Evolutionary conservation across 2,113 vertebrate genomes (phyloP).

Genomic region (Morone chrysops): DNA sequence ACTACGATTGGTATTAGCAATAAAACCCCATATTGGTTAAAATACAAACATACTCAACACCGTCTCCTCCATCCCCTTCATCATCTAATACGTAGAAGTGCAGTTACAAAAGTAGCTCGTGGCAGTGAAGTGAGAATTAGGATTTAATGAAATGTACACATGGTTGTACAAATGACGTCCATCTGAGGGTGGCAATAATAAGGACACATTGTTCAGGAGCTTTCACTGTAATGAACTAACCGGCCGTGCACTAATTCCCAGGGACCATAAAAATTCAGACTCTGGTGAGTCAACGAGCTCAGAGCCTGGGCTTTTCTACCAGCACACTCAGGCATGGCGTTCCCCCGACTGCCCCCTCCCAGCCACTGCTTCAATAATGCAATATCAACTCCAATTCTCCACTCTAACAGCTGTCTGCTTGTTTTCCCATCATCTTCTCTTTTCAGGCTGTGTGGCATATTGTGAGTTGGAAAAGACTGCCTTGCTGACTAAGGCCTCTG

Average conservation of each 20-base stretch:
- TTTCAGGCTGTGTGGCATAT: conserved; percentile 63
- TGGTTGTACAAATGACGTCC: conserved; percentile 51
- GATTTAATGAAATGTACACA: conserved; percentile 74
- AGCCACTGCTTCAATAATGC: conserved; percentile 71
- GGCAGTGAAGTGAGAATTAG: conserved; percentile 46
- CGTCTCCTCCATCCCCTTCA: conserved; percentile 6
- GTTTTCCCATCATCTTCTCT: conserved; percentile 65
- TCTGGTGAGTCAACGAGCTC: conserved; percentile 39
- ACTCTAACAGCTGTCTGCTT: conserved; percentile 69
- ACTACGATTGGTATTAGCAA: not conserved
- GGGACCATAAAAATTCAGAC: conserved; percentile 59
- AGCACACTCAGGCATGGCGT: conserved; percentile 60
- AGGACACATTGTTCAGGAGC: conserved; percentile 54
- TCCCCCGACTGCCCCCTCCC: conserved; percentile 33
- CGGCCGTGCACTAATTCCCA: conserved; percentile 52
- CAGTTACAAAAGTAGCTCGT: conserved; percentile 53
- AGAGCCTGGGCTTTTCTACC: conserved; percentile 50
- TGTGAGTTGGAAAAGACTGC: conserved; percentile 44
- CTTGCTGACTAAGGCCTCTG: conserved; percentile 41
- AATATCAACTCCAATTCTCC: conserved; percentile 71
- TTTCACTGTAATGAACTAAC: conserved; percentile 71
- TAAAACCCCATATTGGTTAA: not conserved
- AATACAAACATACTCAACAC: conserved; percentile 22
- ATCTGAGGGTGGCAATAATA: conserved; percentile 38
- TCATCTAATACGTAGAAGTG: conserved; percentile 39